Evolutionary conservation across 37 sponge, comb jelly and placozoan genomes (phyloP).

Genomic region (Ephydatia muelleri): DNA sequence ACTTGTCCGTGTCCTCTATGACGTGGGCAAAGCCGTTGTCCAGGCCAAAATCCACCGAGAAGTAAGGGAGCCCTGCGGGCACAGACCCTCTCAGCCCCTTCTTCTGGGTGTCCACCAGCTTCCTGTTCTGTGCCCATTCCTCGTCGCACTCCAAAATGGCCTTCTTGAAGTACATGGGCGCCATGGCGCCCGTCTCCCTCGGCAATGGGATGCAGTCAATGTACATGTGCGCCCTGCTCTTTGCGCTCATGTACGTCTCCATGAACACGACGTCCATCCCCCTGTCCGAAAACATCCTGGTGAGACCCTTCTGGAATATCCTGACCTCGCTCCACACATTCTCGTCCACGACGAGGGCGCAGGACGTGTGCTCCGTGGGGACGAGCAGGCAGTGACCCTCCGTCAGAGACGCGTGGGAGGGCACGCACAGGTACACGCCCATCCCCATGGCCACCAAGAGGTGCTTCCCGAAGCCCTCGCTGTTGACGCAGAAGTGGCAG

Average conservation of each 20-base stretch:
- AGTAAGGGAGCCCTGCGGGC: slow-evolving; percentile 87
- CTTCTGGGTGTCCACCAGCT: slow-evolving; percentile 82
- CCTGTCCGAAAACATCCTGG: slow-evolving; percentile 73
- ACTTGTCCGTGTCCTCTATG: slow-evolving; percentile 80
- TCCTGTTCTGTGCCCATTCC: slow-evolving; percentile 94
- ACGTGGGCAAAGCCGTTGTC: slow-evolving; percentile 93
- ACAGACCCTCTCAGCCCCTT: slow-evolving; percentile 74
- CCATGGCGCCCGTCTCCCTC: slow-evolving; percentile 67
- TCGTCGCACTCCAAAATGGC: slow-evolving; percentile 91
- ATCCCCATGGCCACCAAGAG: slow-evolving; percentile 81
- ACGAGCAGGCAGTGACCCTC: slow-evolving; percentile 81
- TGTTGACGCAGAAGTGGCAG: slow-evolving; percentile 75
- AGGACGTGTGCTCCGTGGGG: slow-evolving; percentile 69
- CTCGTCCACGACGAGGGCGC: slow-evolving; percentile 77
- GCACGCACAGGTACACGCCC: slow-evolving; percentile 72
- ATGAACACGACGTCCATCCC: slow-evolving; percentile 79
- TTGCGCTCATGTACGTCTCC: slow-evolving; percentile 53
- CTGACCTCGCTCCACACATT: slow-evolving; percentile 85
- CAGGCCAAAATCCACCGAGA: slow-evolving; percentile 88
- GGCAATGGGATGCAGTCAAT: slow-evolving; percentile 94
- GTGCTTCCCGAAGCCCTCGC: slow-evolving; percentile 48
- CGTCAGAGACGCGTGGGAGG: slow-evolving; percentile 71
- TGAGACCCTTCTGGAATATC: slow-evolving; percentile 73
- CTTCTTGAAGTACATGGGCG: slow-evolving; percentile 96
- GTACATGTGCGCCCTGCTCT: slow-evolving; percentile 70